Percentiles rank a stretch among this genome's conserved stretches.
phyloP scores from a whole-genome alignment of 2,113 vertebrate species.

The Ovis canadensis region DNA sequence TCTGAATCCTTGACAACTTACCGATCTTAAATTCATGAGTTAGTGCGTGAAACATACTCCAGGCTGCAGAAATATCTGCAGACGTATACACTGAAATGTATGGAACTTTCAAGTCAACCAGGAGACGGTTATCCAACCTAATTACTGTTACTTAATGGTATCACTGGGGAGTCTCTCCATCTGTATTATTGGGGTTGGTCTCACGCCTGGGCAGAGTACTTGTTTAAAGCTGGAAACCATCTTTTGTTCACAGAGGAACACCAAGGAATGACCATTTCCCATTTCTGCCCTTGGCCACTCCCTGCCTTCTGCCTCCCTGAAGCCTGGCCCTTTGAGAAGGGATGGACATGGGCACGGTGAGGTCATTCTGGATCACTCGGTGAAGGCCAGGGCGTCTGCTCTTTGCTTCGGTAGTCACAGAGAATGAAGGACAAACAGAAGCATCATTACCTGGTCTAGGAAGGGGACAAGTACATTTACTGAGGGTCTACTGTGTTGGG shows the following conservation, averaged over 20 bases:
- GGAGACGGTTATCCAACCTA: not conserved
- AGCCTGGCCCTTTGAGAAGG: not conserved
- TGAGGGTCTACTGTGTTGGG: not conserved
- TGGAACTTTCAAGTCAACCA: not conserved
- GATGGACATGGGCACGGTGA: not conserved
- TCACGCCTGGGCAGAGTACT: not conserved
- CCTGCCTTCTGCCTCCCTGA: not conserved
- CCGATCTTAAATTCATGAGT: not conserved
- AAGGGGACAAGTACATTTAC: not conserved
- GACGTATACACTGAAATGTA: not conserved
- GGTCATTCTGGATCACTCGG: not conserved
- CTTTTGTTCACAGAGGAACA: not conserved
- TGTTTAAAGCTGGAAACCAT: not conserved
- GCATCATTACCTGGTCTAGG: not conserved
- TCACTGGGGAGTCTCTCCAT: not conserved
- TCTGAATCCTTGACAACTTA: not conserved
- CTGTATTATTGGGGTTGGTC: not conserved
- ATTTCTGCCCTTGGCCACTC: not conserved
- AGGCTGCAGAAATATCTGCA: not conserved
- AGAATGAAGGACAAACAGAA: not conserved
- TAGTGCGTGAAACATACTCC: not conserved
- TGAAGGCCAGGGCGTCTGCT: not conserved
- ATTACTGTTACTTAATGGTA: not conserved
- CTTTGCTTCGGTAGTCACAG: not conserved
- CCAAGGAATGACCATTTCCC: not conserved